Base-by-base conservation (phyloP, 1,140 invertebrate genomes). In the Pantala flavescens region DNA sequence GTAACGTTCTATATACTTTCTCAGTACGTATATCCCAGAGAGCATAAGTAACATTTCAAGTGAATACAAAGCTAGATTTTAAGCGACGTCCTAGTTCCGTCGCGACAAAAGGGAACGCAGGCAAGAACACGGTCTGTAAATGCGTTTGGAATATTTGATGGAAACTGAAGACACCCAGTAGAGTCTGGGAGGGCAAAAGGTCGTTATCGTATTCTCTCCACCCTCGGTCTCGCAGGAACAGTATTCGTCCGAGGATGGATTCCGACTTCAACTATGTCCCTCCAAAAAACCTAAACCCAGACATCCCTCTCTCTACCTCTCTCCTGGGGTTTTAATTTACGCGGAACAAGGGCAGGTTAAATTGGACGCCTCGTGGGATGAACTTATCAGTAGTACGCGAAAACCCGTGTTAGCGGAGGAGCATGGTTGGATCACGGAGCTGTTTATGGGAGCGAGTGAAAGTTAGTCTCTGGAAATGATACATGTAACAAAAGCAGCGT, bases 261-360 rank as follows among this genome's bases (percentile, higher is more conserved):
- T 63, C 49, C 12, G 49, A 63, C 49, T 63, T 63, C 49, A 1
- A 63, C 49, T 19, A 63, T 63, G 49, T 63, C 49, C 49, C 12
- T 14, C 49, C 49, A 5, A 63, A 16, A 19, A 16, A 16, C 49
- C 49, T 14, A 63, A 63, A 19, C n/a, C 49, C 49, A 36, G 28
- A 63, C 49, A 16, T 63, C 28, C 28, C 49, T 63, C 49, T 63
- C 49, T 63, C 49, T 63, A 3, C 12, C 3, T 5, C 49, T 63
- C 49, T 63, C 49, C 49, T 63, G 49, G 49, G 49, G 49, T 63
- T 63, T 63, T 63, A 63, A 63, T 63, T 63, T 63, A 63, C 49
- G 49, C n/a, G 49, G 49, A 63, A 63, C 49, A 63, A 63, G 49
- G 49, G 49, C 49, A 63, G 49, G 49, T 63, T 63, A 63, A 63